Base-by-base conservation (phyloP, 2,888 invertebrate genomes). In the Diloba caeruleocephala region DNA sequence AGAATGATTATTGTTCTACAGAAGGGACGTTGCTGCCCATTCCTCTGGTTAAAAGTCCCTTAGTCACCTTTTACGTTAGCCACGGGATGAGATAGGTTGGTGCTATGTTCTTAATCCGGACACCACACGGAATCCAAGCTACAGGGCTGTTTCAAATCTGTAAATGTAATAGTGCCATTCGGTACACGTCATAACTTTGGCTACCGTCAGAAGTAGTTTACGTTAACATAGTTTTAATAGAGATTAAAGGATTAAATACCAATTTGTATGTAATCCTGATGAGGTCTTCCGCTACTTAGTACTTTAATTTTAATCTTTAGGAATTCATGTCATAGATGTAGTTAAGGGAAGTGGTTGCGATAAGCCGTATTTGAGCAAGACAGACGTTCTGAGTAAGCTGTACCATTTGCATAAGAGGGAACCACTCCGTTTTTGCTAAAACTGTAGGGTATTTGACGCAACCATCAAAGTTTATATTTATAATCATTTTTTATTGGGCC, bases 311-410 rank as follows among this genome's bases (percentile, higher is more conserved):
- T 52, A 61, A 71, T 71, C 12, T 52, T 46, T 32, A 56, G 55
- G 52, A 62, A 71, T 71, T 69, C 69, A 7, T 67, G 55, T 62
- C 69, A 58, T 62, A 66, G 48, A 62, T 53, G 62, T 56, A 51
- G 62, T 69, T 71, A 55, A 28, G 48, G 6, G 29, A 58, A 69
- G 49, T 51, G 58, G 52, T 62, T 12, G 14, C 13, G 71, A 62
- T 71, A 58, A 71, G 57, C 44, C 36, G 13, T 59, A 52, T 48
- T 57, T 53, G 32, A 60, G 55, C 10, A 38, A 19, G 26, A 28
- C 54, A 69, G 67, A 67, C 57, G 53, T 49, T 52, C 50, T 34
- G 19, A 61, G 33, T 41, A 55, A 55, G 52, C 45, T 37, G 48
- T 71, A 37, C 45, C 36, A 71, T 71, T 71, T 51, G 55, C 71